Evolutionary conservation across 2,797 vertebrate species (phyloP).

Genomic region (Rhinichthys osculus): DNA sequence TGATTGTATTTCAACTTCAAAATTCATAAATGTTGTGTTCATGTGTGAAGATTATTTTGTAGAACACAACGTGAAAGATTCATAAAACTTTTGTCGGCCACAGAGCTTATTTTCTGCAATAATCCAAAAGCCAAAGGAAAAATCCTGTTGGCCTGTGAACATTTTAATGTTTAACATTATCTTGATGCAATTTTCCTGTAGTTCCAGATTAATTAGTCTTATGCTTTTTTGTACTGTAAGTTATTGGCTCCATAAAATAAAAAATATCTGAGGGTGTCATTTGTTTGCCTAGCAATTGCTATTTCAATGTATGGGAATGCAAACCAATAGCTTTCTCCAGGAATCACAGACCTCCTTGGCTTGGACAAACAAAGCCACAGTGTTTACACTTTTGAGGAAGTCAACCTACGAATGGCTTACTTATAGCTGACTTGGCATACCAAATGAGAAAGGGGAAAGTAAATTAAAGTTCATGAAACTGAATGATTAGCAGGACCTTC

Average conservation of each 20-base stretch:
- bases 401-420: not conserved
- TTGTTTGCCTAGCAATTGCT: not conserved
- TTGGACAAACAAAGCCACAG: constrained; percentile 28
- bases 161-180: not conserved
- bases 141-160: not conserved
- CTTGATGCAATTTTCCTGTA: not conserved
- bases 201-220: not conserved
- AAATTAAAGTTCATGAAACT: not conserved
- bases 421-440: not conserved
- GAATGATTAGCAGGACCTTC: not conserved
- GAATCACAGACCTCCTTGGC: constrained; percentile 6
- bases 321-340: constrained; percentile 1
- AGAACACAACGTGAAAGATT: not conserved
- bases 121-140: not conserved
- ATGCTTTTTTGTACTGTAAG: not conserved
- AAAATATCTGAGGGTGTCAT: not conserved
- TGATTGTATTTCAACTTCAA: not conserved
- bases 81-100: not conserved
- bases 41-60: not conserved
- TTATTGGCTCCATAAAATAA: not conserved
- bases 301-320: not conserved
- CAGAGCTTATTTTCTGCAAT: not conserved
- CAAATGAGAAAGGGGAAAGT: not conserved
- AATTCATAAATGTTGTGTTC: not conserved
- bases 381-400: constrained; percentile 27